A percentile compares a stretch with the other conserved stretches of the same genome.
Conservation (phyloP, 2,113 vertebrate genomes). For the Hepsetus odoe region DNA sequence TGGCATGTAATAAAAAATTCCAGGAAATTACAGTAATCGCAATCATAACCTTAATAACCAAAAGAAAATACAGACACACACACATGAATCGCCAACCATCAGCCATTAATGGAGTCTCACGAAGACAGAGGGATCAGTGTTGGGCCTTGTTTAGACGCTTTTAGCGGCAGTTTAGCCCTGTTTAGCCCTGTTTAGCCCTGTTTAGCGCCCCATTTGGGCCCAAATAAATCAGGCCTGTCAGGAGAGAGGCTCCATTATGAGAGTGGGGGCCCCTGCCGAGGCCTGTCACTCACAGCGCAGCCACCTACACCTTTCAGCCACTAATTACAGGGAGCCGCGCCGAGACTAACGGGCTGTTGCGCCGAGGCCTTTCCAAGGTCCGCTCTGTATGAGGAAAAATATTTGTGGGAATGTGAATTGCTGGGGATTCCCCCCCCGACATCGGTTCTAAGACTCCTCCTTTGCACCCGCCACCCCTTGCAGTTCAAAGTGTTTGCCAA, state of each 20-base stretch:
- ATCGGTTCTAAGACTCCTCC: not conserved
- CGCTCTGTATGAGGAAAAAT: slow-evolving; percentile 64
- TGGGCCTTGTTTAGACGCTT: slow-evolving; percentile 63
- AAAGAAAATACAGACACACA: slow-evolving; percentile 25
- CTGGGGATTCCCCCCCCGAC: slow-evolving; percentile 38
- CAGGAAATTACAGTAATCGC: too few relatives aligned
- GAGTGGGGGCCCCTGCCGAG: slow-evolving; percentile 59
- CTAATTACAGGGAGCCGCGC: slow-evolving; percentile 77
- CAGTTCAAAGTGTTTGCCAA: slow-evolving; percentile 54
- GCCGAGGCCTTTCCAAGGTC: slow-evolving; percentile 61
- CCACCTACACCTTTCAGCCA: slow-evolving; percentile 73
- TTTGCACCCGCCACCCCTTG: slow-evolving; percentile 15
- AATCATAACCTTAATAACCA: not conserved
- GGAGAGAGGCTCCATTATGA: slow-evolving; percentile 78
- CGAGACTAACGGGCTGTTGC: slow-evolving; percentile 33
- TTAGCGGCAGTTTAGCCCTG: slow-evolving; percentile 62
- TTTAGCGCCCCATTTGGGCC: slow-evolving; percentile 76
- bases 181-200: slow-evolving; percentile 61
- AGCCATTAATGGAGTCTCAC: slow-evolving; percentile 65
- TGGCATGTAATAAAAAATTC: too few relatives aligned
- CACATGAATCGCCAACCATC: slow-evolving; percentile 43
- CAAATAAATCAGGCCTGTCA: slow-evolving; percentile 78
- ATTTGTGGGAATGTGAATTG: slow-evolving; percentile 66
- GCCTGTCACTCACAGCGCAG: slow-evolving; percentile 73
- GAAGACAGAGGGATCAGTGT: slow-evolving; percentile 76